A percentile compares a stretch with the other conserved stretches of the same genome.
These are phyloP conservation scores for Styela plicata DNA, from an alignment of 23 tunicate species.

Conservation along the genomic window DNA sequence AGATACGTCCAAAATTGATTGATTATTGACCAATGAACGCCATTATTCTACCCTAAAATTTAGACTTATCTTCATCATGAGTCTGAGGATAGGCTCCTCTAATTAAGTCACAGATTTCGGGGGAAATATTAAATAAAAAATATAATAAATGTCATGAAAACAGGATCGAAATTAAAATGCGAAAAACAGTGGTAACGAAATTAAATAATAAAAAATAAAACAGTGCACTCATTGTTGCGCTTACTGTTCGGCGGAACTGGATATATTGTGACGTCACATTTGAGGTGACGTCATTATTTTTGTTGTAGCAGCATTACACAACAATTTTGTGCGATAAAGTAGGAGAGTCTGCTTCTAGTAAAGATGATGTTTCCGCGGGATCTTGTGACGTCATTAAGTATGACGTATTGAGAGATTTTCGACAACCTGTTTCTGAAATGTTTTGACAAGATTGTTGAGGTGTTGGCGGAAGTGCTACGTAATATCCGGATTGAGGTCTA, in stretches of 20 bases:
- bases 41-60: too few species aligned
- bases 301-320: neutral
- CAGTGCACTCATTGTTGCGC: neutral
- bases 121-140: too few species aligned
- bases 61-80: too few species aligned
- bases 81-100: too few species aligned
- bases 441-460: conserved; percentile 7
- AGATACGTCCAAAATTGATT: too few species aligned
- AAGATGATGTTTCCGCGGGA: neutral
- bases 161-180: neutral
- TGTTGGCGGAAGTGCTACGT: conserved; percentile 23
- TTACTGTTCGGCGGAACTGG: neutral
- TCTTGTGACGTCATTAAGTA: neutral
- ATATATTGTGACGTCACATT: neutral
- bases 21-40: too few species aligned
- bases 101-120: too few species aligned
- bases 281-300: neutral
- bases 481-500: conserved; percentile 14
- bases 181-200: conserved; percentile 19
- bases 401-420: conserved; percentile 3
- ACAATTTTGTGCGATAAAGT: conserved; percentile 24
- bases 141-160: neutral
- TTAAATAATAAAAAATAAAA: conserved; percentile 5
- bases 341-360: neutral
- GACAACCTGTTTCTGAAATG: neutral